phyloP scores from a whole-genome alignment of 2,888 invertebrate species.

The Drosophila flavopinicola region DNA sequence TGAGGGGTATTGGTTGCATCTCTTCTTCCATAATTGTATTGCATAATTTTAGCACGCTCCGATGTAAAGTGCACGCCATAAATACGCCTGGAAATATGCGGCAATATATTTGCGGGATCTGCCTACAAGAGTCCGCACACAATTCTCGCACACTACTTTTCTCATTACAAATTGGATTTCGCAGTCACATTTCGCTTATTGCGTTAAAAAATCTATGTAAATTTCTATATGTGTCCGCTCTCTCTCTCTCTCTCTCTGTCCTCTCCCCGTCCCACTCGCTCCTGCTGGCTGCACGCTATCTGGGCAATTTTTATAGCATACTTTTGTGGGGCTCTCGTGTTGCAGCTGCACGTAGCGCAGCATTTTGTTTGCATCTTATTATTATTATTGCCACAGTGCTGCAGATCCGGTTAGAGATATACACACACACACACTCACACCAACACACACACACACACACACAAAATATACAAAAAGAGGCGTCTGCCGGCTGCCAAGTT shows the following conservation, averaged over 20 bases:
- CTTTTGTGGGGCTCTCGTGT: constrained; percentile 43
- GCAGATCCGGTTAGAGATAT: constrained; percentile 39
- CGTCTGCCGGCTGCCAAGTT: constrained; percentile 59
- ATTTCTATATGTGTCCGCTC: constrained; percentile 66
- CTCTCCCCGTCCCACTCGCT: constrained; percentile 36
- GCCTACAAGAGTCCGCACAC: constrained; percentile 39
- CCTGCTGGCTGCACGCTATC: constrained; percentile 13
- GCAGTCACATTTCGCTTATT: constrained; percentile 78
- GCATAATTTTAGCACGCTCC: constrained; percentile 74
- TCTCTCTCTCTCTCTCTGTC: background rate
- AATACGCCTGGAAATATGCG: constrained; percentile 72
- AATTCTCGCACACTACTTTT: constrained; percentile 68
- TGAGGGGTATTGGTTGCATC: constrained; percentile 1
- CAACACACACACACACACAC: no score
- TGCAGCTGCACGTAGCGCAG: constrained; percentile 56
- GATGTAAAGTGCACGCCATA: constrained; percentile 67
- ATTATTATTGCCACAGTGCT: constrained; percentile 67
- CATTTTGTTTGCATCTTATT: constrained; percentile 74
- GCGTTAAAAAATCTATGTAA: constrained; percentile 73
- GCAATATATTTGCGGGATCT: constrained; percentile 58
- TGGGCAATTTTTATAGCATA: constrained; percentile 38
- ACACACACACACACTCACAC: no score
- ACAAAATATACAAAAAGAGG: constrained; percentile 22
- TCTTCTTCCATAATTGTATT: constrained; percentile 65
- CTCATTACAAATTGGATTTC: constrained; percentile 78